Conservation (phyloP, 2,113 vertebrate genomes). For the Eidolon helvum region DNA sequence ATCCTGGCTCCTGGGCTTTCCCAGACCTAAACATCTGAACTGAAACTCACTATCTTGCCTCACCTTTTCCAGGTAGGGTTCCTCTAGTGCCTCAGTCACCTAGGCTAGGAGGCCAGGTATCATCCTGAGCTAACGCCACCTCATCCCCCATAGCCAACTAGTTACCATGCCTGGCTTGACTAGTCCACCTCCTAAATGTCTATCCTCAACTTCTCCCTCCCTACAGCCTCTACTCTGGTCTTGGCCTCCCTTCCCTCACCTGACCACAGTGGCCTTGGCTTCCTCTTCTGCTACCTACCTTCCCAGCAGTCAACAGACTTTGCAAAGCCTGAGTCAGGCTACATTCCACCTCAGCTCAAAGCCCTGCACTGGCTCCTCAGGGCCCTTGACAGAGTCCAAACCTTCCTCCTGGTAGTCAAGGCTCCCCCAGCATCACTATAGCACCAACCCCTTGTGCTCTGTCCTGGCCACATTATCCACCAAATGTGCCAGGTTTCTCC, state of each 20-base stretch:
- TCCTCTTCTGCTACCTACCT: neutral
- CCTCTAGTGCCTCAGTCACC: neutral
- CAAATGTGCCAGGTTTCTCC: neutral
- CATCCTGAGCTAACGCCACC: neutral
- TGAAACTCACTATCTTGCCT: neutral
- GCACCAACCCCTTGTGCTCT: neutral
- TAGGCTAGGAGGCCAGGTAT: neutral
- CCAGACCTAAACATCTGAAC: neutral
- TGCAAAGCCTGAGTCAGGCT: neutral
- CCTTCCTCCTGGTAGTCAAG: neutral
- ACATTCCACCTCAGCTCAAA: neutral
- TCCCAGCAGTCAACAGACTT: neutral
- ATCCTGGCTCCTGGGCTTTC: neutral
- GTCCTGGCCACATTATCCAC: neutral
- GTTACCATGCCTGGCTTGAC: neutral
- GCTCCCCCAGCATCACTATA: neutral
- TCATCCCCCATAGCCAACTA: neutral
- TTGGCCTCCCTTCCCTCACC: neutral
- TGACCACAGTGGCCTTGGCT: neutral
- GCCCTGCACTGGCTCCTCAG: neutral
- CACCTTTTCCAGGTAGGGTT: neutral
- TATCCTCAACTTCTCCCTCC: neutral
- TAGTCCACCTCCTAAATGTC: neutral
- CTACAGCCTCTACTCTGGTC: neutral
- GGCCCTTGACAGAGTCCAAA: neutral